Evolutionary conservation across 2,113 vertebrate species (phyloP).

Genomic region (Oreochromis tanganicae): DNA sequence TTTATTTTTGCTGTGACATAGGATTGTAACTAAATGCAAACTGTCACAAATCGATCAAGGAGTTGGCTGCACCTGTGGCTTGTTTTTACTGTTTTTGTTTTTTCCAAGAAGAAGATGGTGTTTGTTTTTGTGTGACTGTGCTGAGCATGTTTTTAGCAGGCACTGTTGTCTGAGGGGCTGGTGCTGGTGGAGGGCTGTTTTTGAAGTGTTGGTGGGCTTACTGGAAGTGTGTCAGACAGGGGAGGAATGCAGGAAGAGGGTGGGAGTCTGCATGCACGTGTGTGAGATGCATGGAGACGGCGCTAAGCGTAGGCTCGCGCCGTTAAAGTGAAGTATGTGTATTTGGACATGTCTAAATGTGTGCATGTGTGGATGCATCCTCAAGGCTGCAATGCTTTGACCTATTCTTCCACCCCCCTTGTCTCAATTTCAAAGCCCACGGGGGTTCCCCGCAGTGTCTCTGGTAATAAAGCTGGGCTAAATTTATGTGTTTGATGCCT

Average conservation of each 20-base stretch:
- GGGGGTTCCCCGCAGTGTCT: constrained; percentile 26
- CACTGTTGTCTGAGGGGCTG: constrained; percentile 32
- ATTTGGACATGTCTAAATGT: not conserved
- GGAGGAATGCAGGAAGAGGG: constrained; percentile 63
- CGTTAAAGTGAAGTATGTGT: constrained; percentile 7
- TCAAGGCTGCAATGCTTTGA: not conserved
- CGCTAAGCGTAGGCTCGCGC: not conserved
- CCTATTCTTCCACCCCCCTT: not conserved
- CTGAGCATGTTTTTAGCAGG: constrained; percentile 33
- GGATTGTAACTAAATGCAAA: not conserved
- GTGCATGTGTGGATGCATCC: not conserved
- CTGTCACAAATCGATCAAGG: not conserved
- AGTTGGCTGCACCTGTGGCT: constrained; percentile 10
- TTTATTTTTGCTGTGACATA: not conserved
- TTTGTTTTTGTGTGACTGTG: constrained; percentile 10
- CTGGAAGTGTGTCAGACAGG: constrained; percentile 71
- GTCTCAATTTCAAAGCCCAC: constrained; percentile 13
- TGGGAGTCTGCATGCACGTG: not conserved
- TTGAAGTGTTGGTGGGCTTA: constrained; percentile 63
- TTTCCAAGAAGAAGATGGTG: not conserved
- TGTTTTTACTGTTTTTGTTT: not conserved
- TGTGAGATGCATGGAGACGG: constrained; percentile 2
- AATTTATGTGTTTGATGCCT: not conserved
- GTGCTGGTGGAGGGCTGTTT: constrained; percentile 43
- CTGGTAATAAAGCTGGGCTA: constrained; percentile 1